Percentiles rank a stretch among this genome's conserved stretches.
Evolutionary conservation across 2,888 invertebrate genomes (phyloP).

Genomic region (Punctoribates punctum): DNA sequence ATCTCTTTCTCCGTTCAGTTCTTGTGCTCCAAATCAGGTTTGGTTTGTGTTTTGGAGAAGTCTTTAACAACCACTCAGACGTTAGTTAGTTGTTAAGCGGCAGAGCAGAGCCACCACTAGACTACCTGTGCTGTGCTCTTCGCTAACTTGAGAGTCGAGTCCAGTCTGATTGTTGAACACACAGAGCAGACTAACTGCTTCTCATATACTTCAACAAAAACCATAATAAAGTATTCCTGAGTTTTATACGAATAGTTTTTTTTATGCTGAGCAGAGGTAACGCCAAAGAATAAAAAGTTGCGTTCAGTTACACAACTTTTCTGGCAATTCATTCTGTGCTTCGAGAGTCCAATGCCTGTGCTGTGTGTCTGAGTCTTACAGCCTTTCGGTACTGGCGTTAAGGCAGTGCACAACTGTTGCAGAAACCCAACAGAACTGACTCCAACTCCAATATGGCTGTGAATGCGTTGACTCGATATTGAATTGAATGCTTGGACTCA

Average conservation of each 20-base stretch:
- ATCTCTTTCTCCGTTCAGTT: neutral
- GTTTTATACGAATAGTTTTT: neutral
- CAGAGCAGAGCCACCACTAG: neutral
- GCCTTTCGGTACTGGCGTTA: neutral
- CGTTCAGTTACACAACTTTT: neutral
- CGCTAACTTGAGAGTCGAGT: neutral
- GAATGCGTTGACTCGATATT: neutral
- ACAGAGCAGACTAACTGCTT: too few species aligned
- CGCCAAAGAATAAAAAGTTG: neutral
- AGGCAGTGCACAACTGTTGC: neutral
- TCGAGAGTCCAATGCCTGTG: neutral
- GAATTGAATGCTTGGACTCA: neutral
- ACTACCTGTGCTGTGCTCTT: too few species aligned
- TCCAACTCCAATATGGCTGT: slow-evolving; percentile 9
- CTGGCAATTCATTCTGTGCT: neutral
- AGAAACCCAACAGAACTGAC: neutral
- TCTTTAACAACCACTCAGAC: neutral
- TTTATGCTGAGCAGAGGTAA: neutral
- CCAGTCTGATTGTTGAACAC: slow-evolving; percentile 5
- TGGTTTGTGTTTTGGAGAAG: neutral
- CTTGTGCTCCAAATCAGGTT: slow-evolving; percentile 6
- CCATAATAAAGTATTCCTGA: too few species aligned
- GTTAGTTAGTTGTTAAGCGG: neutral
- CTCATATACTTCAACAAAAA: too few species aligned
- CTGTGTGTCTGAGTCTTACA: neutral